A percentile compares a stretch with the other conserved stretches of the same genome.
Conservation (phyloP, 2,797 vertebrate species). For the Threskiornis aethiopicus region DNA sequence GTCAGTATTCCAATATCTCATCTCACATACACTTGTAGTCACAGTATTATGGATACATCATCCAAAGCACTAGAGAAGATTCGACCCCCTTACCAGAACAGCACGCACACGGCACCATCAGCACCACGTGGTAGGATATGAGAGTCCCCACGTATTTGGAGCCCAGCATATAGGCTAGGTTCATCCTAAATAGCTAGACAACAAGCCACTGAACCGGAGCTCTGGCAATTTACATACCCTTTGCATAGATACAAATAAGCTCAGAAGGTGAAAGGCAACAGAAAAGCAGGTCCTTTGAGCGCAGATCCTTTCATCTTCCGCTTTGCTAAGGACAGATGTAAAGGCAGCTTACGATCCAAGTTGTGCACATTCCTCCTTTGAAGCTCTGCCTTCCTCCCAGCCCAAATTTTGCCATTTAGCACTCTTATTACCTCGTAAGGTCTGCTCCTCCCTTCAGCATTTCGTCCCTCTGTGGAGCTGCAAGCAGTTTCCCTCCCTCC, state of each 20-base stretch:
- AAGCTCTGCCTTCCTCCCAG: conserved; percentile 33
- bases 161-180: background rate
- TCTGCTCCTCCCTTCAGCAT: conserved; percentile 38
- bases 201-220: background rate
- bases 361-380: conserved; percentile 51
- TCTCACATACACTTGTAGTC: rapidly evolving
- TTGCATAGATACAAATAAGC: conserved; percentile 40
- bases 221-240: background rate
- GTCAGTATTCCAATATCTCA: background rate
- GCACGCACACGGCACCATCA: background rate
- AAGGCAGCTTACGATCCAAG: background rate
- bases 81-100: background rate
- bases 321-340: conserved; percentile 24
- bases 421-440: background rate
- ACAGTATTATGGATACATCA: background rate
- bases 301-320: conserved; percentile 52
- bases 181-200: background rate
- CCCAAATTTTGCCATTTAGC: conserved; percentile 16
- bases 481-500: conserved; percentile 32
- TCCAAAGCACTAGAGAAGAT: background rate
- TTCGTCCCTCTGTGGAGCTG: background rate
- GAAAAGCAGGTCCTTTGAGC: conserved; percentile 26
- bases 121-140: background rate
- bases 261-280: conserved; percentile 56
- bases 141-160: background rate